Percentiles rank a stretch among this genome's conserved stretches.
These are phyloP conservation scores for Zeugodacus cucurbitae DNA, from an alignment of 1,140 invertebrate genomes.

Conservation along the genomic window DNA sequence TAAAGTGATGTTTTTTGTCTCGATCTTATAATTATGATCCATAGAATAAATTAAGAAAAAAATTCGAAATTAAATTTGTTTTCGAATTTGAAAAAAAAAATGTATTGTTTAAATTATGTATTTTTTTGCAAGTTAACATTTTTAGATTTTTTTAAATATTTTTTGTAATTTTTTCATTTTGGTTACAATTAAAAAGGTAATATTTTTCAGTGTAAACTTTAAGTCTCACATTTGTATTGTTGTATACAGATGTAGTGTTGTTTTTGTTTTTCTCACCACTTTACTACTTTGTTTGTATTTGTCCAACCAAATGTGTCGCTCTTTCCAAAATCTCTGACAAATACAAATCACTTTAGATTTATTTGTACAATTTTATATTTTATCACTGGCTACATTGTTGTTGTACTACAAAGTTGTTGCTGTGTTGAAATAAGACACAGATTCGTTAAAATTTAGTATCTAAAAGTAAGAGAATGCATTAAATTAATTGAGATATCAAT, in stretches of 20 bases:
- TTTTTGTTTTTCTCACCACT: not conserved
- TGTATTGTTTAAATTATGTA: too few species aligned
- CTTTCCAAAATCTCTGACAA: conserved; percentile 33
- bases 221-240: not conserved
- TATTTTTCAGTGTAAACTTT: not conserved
- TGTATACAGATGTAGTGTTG: not conserved
- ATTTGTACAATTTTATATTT: conserved; percentile 26
- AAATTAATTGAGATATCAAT: not conserved
- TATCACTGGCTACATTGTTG: not conserved
- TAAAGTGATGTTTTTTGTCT: too few species aligned
- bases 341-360: conserved; percentile 38
- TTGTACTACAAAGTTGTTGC: not conserved
- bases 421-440: not conserved
- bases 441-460: not conserved
- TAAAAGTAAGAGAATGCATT: not conserved
- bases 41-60: too few species aligned
- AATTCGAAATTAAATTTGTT: too few species aligned
- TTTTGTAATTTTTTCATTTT: not conserved
- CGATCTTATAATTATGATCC: too few species aligned
- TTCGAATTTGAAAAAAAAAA: too few species aligned
- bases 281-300: conserved; percentile 18
- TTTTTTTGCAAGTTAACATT: too few species aligned
- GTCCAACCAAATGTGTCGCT: conserved; percentile 26
- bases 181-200: not conserved
- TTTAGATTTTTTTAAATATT: not conserved